Base-by-base conservation (phyloP, 2,888 invertebrate genomes). In the Morpho helenor region DNA sequence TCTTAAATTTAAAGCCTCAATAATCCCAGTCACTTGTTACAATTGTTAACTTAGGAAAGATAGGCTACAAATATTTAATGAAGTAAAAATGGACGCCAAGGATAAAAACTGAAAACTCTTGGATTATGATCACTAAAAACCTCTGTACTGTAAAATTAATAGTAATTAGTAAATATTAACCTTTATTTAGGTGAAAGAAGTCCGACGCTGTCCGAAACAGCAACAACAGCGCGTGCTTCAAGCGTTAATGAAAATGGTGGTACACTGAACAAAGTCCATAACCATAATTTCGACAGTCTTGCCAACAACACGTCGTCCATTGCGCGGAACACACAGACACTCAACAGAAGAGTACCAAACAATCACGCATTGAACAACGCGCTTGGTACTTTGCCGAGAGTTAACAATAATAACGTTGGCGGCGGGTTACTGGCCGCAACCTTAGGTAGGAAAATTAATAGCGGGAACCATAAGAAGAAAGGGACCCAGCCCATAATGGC, bases 181-280 rank as follows among this genome's bases (percentile, higher is more conserved):
- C 31, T 5, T 31, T 45, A 45, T 50, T 16, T 58, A 95, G 95
- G 94, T 62, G 94, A 95, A 80, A 92, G 95, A 64, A 96, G 96
- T 83, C 96, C 96, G 10, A 94, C 95, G 0, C 94, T 96, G 68
- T 96, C 96, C 0, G 96, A 96, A 73, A 95, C 95, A 0, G 96
- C 95, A 0, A 96, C 96, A 0, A 96, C 96, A 0, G 95, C 95
- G 0, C 92, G 96, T 49, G 95, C 96, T 0, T 95, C 95, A 0
- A 95, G 95, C 76, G 91, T 93, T 59, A 92, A 92, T 70, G 89
- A 89, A 49, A 87, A 86, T 63, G 78, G 76, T 43, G 77, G 81
- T 0, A 84, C 84, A 0, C 67, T 86, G 2, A 86, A 87, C 76
- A 87, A 88, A 67, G 71, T 86, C 7, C 84, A 87, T 73, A 87